Percentiles rank a stretch among this genome's conserved stretches.
Evolutionary conservation across 2,888 invertebrate species (phyloP).

Genomic region (Acleris laterana): DNA sequence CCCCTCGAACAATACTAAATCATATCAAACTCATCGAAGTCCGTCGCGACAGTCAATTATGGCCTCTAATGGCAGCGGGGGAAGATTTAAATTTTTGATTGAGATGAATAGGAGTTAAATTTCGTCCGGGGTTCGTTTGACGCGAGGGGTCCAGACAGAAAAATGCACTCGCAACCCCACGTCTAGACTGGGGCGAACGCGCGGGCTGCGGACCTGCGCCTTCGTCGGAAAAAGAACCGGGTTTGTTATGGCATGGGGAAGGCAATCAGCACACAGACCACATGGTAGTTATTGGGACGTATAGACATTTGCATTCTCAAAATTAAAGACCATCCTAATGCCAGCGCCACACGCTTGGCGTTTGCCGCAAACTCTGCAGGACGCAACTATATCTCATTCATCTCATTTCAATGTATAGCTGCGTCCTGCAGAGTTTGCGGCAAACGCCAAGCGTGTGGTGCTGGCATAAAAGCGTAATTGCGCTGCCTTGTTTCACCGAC

Average conservation of each 20-base stretch:
- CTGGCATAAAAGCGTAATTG: no score
- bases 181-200: conserved; percentile 75
- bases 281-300: no score
- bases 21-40: conserved; percentile 27
- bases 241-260: background rate
- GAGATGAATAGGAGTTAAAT: conserved; percentile 49
- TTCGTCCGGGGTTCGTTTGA: conserved; percentile 66
- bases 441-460: no score
- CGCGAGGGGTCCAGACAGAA: conserved; percentile 76
- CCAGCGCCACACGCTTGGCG: no score
- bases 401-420: no score
- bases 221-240: conserved; percentile 45
- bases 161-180: conserved; percentile 81
- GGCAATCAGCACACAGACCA: no score
- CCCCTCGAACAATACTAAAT: conserved; percentile 33
- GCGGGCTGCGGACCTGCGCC: conserved; percentile 54
- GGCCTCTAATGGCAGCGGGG: conserved; percentile 27
- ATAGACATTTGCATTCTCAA: no score
- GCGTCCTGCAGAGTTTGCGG: no score
- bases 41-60: conserved; percentile 31
- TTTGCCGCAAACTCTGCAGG: no score
- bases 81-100: conserved; percentile 28
- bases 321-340: no score
- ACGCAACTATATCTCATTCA: no score
- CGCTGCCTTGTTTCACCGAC: no score